Conservation (phyloP, 2,797 vertebrate genomes). For the Mormyrus hasselquistii region DNA sequence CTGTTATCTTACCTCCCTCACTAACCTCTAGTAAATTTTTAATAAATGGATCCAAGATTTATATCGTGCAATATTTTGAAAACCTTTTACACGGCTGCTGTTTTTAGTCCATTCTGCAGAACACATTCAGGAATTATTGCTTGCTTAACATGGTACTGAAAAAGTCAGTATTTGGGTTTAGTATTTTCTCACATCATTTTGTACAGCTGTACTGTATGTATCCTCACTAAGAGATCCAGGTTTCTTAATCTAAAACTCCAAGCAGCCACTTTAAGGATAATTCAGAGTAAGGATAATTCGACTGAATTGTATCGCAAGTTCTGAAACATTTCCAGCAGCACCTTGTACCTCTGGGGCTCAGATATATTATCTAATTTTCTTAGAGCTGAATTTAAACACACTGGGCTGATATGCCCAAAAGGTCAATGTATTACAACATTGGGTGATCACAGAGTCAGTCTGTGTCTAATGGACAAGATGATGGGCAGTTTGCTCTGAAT, state of each 20-base stretch:
- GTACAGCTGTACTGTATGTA: neutral
- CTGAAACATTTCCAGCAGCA: neutral
- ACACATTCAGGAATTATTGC: neutral
- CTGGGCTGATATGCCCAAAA: neutral
- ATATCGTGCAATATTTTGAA: neutral
- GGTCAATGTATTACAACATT: neutral
- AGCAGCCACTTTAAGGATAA: neutral
- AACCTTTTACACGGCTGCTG: neutral
- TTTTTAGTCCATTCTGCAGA: neutral
- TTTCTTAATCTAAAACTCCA: neutral
- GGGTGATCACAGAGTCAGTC: neutral
- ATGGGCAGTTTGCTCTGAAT: neutral
- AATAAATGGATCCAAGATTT: neutral
- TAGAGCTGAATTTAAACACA: neutral
- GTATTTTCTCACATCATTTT: neutral
- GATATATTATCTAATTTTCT: neutral
- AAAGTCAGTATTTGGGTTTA: neutral
- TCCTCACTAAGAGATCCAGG: neutral
- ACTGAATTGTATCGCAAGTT: neutral
- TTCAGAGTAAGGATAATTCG: neutral
- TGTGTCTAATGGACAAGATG: neutral
- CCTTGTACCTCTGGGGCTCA: neutral
- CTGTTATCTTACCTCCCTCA: neutral
- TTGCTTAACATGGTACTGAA: neutral
- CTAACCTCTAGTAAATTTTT: constrained; percentile 1